Base-by-base conservation (phyloP, 2,888 invertebrate species). In the Mesorhabditis belari region DNA sequence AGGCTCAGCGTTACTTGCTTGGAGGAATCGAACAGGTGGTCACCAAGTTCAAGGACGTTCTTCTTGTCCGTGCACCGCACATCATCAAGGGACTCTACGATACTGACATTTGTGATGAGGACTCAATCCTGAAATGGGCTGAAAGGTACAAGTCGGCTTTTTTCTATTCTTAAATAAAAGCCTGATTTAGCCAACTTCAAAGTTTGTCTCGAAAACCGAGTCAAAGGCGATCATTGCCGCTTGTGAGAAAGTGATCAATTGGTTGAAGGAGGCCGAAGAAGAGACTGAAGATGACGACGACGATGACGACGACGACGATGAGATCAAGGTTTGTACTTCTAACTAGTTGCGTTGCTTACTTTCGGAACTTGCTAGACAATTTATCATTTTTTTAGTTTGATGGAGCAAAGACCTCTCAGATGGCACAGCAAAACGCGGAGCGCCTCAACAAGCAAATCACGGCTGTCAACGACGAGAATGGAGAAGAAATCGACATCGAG, bases 11-110 rank as follows among this genome's bases (percentile, higher is more conserved):
- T 71, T 90, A 93, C 84, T 86, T 96, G 74, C 87, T 98, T 77
- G 90, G 94, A 78, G 96, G 94, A 62, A 87, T 98, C 79, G 95
- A 96, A 81, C 92, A 92, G 82, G 75, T 85, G 51, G 88, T 95
- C 56, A 58, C 63, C 21, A 69, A 71, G 55, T 65, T 79, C 57
- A 70, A 72, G 73, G 87, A 88, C 65, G 84, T 85, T 58, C 86
- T 98, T 76, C 87, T 96, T 86, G 87, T 89, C 62, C 92, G 92
- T 82, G 90, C 93, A 75, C 88, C 91, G 71, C 89, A 88, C 81
- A 88, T 92, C 75, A 86, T 93, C 73, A 92, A 92, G 86, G 84
- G 89, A 71, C 87, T 98, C 80, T 98, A 98, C 84, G 96, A 98
- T 84, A 83, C 85, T 74, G 98, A 98, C 84, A 90, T 98, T 77